Evolutionary conservation across 1,140 invertebrate species (phyloP).

Genomic region (Trichogramma pretiosum): DNA sequence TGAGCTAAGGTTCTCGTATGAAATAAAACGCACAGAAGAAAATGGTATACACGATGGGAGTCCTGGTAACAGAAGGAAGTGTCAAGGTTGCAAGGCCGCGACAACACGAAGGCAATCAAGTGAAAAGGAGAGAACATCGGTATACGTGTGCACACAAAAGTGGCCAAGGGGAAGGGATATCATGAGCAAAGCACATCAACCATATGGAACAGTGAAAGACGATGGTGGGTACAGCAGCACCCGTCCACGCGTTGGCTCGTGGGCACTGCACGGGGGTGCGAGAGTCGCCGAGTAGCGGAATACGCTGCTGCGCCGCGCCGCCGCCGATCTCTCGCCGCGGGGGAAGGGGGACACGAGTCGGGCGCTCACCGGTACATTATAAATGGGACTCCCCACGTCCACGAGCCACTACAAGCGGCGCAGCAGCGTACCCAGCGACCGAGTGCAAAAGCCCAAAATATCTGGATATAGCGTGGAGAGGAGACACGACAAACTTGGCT

Average conservation of each 20-base stretch:
- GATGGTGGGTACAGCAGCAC: too few species aligned
- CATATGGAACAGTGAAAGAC: background rate
- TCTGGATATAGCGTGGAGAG: conserved; percentile 11
- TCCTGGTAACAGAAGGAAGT: conserved; percentile 23
- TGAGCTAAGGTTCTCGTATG: too few species aligned
- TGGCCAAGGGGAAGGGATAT: conserved; percentile 19
- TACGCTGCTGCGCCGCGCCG: too few species aligned
- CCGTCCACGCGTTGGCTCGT: too few species aligned
- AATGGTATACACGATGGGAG: background rate
- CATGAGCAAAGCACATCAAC: conserved; percentile 12
- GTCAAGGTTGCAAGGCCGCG: conserved; percentile 32
- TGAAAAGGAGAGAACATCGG: conserved; percentile 8
- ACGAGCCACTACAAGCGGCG: conserved; percentile 23
- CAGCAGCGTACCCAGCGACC: conserved; percentile 3
- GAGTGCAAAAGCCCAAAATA: too few species aligned
- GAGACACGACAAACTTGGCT: too few species aligned
- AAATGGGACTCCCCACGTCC: conserved; percentile 39
- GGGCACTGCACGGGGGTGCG: too few species aligned
- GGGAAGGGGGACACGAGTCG: conserved; percentile 26
- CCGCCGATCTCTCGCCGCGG: conserved; percentile 26
- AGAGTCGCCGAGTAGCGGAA: too few species aligned
- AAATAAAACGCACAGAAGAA: too few species aligned
- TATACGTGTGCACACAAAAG: background rate
- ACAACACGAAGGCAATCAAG: conserved; percentile 10
- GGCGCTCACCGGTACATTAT: conserved; percentile 29